Evolutionary conservation across 2,888 invertebrate genomes (phyloP), one percentile per base, ranked within the genome.

Genomic region (Macrophya alboannulata): DNA sequence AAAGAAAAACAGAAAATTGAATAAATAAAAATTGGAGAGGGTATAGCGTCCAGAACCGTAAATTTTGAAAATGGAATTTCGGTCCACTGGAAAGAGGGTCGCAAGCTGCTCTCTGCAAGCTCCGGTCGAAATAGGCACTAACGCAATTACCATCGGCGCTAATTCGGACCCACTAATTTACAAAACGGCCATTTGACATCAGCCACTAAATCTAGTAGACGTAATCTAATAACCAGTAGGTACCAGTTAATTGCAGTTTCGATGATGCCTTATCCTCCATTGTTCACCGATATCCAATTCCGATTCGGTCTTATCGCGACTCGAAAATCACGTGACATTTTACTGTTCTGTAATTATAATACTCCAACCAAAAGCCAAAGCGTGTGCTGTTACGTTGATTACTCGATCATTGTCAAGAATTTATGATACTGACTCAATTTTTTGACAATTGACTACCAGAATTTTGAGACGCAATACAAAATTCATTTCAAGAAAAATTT

Each of bases 71-170:
- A 21, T 65, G 25, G 65, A 65, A 65, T 65, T 65, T 65, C 65
- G 37, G 31, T 37, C 37, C 17, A n/a, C 9, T 48, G 21, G 74
- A 68, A 59, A 76, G 86, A 85, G 88, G 87, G 87, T 86, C 87
- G 87, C 89, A 89, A 88, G 90, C 89, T 87, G 88, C 87, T 88
- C 87, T 48, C 86, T 86, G 84, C 68, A 65, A 86, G 79, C 86
- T 79, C 62, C 74, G 68, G 31, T 68, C 68, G 68, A 68, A 68
- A 68, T 37, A 37, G 68, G 5, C 68, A 37, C 31, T 37, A 68
- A 68, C 68, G 68, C 45, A 43, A 72, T 72, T 72, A 40, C 43
- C 43, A 43, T 74, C 72, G 45, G 43, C 55, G 77, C 55, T 77
- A 55, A 77, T 77, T 77, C 48, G 51, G 55, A 77, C 77, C n/a